Evolutionary conservation across 2,797 vertebrate species (phyloP).

Genomic region (Capromys pilorides): DNA sequence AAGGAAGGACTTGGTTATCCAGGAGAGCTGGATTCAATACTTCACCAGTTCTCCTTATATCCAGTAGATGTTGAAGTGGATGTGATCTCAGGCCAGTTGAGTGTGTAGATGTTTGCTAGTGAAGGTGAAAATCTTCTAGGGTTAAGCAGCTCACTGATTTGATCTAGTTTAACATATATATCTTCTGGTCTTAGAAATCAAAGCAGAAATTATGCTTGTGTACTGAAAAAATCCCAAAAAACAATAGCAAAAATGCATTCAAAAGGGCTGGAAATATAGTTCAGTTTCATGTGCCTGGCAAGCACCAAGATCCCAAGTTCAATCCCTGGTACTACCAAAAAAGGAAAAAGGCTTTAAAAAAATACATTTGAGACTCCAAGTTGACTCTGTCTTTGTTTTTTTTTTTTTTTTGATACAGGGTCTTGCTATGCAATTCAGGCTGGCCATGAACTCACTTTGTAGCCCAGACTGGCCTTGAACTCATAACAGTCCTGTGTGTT

Average conservation of each 20-base stretch:
- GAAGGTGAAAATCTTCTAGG: background rate
- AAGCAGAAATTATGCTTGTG: background rate
- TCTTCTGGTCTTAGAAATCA: constrained; percentile 37
- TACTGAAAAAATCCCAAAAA: constrained; percentile 14
- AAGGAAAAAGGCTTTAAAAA: too few species aligned
- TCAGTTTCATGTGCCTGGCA: too few species aligned
- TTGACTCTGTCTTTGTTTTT: too few species aligned
- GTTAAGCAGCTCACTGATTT: constrained; percentile 2
- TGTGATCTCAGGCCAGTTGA: background rate
- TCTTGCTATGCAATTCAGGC: too few species aligned
- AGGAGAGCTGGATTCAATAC: background rate
- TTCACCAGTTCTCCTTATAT: background rate
- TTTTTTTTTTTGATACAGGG: too few species aligned
- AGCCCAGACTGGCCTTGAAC: too few species aligned
- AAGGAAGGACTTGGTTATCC: background rate
- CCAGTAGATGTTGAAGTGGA: background rate
- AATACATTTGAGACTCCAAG: too few species aligned
- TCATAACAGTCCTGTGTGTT: too few species aligned
- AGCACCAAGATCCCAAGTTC: too few species aligned
- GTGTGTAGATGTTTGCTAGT: background rate
- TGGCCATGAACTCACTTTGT: too few species aligned
- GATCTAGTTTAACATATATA: constrained; percentile 18
- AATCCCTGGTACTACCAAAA: too few species aligned
- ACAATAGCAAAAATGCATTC: constrained; percentile 28
- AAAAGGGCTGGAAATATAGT: background rate